These are phyloP conservation scores for Cryptosula pallasiana DNA, from an alignment of 2,888 invertebrate genomes.

Conservation along the genomic window DNA sequence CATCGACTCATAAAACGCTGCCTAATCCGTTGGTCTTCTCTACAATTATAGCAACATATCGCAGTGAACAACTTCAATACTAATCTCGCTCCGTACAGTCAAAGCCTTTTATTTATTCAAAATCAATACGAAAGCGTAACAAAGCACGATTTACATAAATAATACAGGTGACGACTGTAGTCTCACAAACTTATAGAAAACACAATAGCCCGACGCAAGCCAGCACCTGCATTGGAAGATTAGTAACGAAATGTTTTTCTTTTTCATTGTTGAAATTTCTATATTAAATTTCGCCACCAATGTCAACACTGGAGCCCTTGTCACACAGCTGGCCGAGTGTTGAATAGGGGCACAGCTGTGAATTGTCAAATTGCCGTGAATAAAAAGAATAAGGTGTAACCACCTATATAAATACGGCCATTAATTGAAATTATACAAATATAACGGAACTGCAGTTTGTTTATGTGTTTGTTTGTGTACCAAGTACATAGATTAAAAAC, in stretches of 20 bases:
- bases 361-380: neutral
- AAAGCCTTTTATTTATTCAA: too few relatives aligned
- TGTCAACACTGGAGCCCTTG: neutral
- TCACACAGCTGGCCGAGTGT: neutral
- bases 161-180: neutral
- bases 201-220: neutral
- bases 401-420: neutral
- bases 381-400: neutral
- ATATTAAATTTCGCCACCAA: neutral
- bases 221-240: neutral
- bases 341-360: neutral
- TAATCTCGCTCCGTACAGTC: too few relatives aligned
- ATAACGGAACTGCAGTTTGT: too few relatives aligned
- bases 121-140: too few relatives aligned
- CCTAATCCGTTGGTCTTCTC: too few relatives aligned
- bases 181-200: too few relatives aligned
- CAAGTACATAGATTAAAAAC: too few relatives aligned
- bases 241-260: neutral
- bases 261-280: neutral
- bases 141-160: too few relatives aligned
- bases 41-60: too few relatives aligned
- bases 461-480: too few relatives aligned
- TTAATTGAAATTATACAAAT: neutral
- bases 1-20: too few relatives aligned
- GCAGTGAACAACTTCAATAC: too few relatives aligned